phyloP scores from a whole-genome alignment of 2,888 invertebrate genomes.

The Eupithecia centaureata region DNA sequence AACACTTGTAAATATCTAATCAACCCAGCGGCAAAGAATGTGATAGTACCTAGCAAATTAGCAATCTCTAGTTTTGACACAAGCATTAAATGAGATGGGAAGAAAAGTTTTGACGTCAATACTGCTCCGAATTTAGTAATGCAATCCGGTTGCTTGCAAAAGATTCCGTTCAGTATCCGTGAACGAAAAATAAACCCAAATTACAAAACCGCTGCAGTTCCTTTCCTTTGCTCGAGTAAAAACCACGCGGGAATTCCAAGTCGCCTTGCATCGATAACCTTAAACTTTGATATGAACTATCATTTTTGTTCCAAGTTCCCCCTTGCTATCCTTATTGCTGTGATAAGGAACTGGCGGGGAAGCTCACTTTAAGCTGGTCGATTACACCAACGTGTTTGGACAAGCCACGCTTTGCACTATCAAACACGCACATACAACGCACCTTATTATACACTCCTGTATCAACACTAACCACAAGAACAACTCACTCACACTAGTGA shows the following conservation, averaged over 20 bases:
- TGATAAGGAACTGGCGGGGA: slow-evolving; percentile 47
- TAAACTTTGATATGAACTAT: slow-evolving; percentile 33
- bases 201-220: slow-evolving; percentile 47
- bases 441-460: slow-evolving; percentile 42
- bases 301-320: slow-evolving; percentile 36
- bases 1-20: not conserved
- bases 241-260: slow-evolving; percentile 59
- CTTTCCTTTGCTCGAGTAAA: slow-evolving; percentile 62
- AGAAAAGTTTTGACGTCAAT: slow-evolving; percentile 36
- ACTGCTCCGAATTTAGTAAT: not conserved
- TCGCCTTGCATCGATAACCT: slow-evolving; percentile 44
- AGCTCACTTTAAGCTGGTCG: slow-evolving; percentile 45
- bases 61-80: not conserved
- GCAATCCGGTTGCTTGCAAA: slow-evolving; percentile 31
- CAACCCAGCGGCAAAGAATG: not conserved
- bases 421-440: slow-evolving; percentile 53
- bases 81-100: not conserved
- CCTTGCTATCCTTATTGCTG: slow-evolving; percentile 42
- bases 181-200: slow-evolving; percentile 49
- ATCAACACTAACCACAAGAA: slow-evolving; percentile 48
- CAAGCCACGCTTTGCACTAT: slow-evolving; percentile 51
- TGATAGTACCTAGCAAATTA: not conserved
- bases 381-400: slow-evolving; percentile 59
- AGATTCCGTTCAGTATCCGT: slow-evolving; percentile 37
- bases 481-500: slow-evolving; percentile 50